Evolutionary conservation across 2,113 vertebrate species (phyloP).

Genomic region (Ochotona curzoniae): DNA sequence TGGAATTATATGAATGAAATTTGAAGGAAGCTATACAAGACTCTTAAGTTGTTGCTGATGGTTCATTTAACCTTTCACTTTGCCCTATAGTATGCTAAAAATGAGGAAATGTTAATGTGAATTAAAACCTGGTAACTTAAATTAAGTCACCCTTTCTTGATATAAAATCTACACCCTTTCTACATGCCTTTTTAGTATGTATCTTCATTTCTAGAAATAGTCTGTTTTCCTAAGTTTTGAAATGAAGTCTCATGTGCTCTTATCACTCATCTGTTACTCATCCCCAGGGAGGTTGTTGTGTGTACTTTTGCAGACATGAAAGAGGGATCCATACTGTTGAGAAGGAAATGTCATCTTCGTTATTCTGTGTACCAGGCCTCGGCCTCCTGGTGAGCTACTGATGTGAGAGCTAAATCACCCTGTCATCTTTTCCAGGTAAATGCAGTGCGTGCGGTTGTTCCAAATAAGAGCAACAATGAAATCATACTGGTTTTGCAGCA

Average conservation of each 20-base stretch:
- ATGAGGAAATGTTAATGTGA: slow-evolving; percentile 47
- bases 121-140: slow-evolving; percentile 17
- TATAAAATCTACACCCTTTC: background rate
- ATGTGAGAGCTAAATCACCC: background rate
- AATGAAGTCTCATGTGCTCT: slow-evolving; percentile 41
- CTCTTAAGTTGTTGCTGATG: background rate
- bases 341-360: slow-evolving; percentile 33
- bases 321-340: background rate
- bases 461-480: slow-evolving; percentile 98
- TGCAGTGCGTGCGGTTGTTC: slow-evolving; percentile 94
- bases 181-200: background rate
- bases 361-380: background rate
- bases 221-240: slow-evolving; percentile 56
- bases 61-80: background rate
- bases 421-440: slow-evolving; percentile 88
- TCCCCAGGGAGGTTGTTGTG: background rate
- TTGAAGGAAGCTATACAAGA: background rate
- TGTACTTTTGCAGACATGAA: background rate
- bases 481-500: slow-evolving; percentile 97
- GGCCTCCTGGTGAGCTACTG: slow-evolving; percentile 24
- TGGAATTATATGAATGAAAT: slow-evolving; percentile 19
- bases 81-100: slow-evolving; percentile 2
- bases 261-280: slow-evolving; percentile 21
- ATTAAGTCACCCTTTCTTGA: slow-evolving; percentile 41
- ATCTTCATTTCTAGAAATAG: slow-evolving; percentile 54